Percentiles rank a stretch among this genome's conserved stretches.
Conservation (phyloP, 2,797 vertebrate genomes). For the Paedocypris micromegethes region DNA sequence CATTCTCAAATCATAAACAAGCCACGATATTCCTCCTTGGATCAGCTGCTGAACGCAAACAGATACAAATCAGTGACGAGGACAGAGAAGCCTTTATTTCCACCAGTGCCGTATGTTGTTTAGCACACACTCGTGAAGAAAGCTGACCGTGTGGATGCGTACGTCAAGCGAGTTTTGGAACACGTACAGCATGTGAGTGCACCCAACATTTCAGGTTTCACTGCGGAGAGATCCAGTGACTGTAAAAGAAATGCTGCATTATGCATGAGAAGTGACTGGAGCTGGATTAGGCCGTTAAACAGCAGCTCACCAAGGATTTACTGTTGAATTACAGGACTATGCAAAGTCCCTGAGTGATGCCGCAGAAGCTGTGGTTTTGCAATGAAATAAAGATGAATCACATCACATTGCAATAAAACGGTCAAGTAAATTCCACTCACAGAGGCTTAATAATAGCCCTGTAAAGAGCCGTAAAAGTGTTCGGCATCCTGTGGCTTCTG, state of each 20-base stretch:
- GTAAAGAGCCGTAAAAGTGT: not conserved
- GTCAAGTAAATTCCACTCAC: not conserved
- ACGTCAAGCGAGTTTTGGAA: not conserved
- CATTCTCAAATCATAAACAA: no score
- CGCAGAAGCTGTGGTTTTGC: not conserved
- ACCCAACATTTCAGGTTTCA: slow-evolving; percentile 5
- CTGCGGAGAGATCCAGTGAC: slow-evolving; percentile 1
- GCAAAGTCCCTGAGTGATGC: not conserved
- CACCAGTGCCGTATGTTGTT: not conserved
- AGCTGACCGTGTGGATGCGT: not conserved
- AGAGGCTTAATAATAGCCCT: not conserved
- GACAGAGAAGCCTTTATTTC: not conserved
- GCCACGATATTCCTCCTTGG: not conserved
- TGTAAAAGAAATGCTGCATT: not conserved
- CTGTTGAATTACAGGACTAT: slow-evolving; percentile 2
- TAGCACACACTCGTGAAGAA: not conserved
- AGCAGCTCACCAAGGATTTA: slow-evolving; percentile 8
- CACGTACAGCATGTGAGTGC: not conserved
- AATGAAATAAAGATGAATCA: slow-evolving; percentile 5
- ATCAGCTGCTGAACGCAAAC: not conserved
- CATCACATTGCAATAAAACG: not conserved
- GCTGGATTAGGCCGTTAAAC: not conserved
- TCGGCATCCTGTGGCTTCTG: not conserved
- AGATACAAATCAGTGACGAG: not conserved
- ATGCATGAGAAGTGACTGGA: not conserved